Conservation (phyloP, 2,888 invertebrate species). For the Melanostoma scalare region DNA sequence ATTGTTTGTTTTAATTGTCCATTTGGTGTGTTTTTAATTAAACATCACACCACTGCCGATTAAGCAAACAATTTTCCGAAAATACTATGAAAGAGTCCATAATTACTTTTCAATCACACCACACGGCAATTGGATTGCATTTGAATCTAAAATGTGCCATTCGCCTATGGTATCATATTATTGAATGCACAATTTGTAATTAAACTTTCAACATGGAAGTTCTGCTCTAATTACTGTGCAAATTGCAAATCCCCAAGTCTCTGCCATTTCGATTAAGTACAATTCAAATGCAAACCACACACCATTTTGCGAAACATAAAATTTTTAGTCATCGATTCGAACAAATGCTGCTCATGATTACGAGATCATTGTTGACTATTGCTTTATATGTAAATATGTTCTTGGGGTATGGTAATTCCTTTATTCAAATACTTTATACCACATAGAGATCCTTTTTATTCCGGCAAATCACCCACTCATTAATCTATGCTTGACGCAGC, state of each 20-base stretch:
- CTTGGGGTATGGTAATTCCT: background rate
- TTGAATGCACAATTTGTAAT: slow-evolving; percentile 9
- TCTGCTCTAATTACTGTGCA: slow-evolving; percentile 53
- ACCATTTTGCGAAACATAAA: background rate
- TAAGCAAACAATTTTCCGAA: too few species aligned
- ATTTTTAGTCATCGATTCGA: background rate
- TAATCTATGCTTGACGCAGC: slow-evolving; percentile 12
- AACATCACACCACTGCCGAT: too few species aligned
- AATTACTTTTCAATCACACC: too few species aligned
- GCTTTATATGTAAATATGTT: background rate
- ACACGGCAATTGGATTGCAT: too few species aligned
- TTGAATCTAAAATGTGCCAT: slow-evolving; percentile 1
- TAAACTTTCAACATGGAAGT: slow-evolving; percentile 25
- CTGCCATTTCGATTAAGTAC: slow-evolving; percentile 9
- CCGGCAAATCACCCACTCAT: background rate
- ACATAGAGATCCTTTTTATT: slow-evolving; percentile 1
- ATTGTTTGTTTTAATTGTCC: too few species aligned
- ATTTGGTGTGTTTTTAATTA: too few species aligned
- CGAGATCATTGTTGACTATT: background rate
- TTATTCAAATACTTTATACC: background rate
- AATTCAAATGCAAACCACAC: slow-evolving; percentile 15
- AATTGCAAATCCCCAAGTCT: slow-evolving; percentile 10
- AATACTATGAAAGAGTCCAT: too few species aligned
- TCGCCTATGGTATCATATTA: background rate
- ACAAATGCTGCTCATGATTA: background rate